Percentiles rank a stretch among this genome's conserved stretches.
Conservation (phyloP, 2,113 vertebrate species). For the Microtus montanus region DNA sequence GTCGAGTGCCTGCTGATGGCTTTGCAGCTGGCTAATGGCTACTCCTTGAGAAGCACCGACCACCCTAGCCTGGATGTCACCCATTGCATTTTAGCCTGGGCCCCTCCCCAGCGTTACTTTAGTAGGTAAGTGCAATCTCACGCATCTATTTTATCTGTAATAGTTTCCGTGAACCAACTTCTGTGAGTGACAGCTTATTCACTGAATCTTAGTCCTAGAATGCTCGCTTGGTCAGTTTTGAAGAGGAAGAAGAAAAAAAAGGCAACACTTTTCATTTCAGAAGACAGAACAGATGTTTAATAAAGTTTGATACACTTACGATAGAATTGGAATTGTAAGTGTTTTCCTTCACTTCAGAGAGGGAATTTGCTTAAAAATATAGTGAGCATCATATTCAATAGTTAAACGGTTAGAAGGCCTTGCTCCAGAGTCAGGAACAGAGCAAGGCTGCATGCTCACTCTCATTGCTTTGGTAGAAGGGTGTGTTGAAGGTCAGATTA, state of each 20-base stretch:
- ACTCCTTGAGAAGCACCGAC: not conserved
- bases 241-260: not conserved
- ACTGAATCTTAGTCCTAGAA: not conserved
- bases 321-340: not conserved
- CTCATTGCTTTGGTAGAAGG: not conserved
- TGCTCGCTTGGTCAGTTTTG: not conserved
- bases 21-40: no score
- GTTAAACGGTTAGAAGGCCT: not conserved
- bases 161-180: not conserved
- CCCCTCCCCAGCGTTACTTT: fast-evolving
- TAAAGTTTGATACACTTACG: not conserved
- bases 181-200: not conserved
- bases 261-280: not conserved
- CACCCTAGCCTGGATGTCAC: not conserved
- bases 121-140: not conserved
- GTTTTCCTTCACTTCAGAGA: not conserved
- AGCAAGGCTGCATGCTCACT: not conserved
- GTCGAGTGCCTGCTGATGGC: not conserved
- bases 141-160: not conserved
- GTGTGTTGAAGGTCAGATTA: not conserved
- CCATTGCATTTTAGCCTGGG: not conserved
- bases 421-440: not conserved
- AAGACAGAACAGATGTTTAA: not conserved
- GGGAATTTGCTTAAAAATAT: not conserved
- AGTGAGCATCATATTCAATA: not conserved